Percentiles rank a stretch among this genome's conserved stretches.
These are phyloP conservation scores for Drosophila anomalipes DNA, from an alignment of 2,888 invertebrate genomes.

Conservation along the genomic window DNA sequence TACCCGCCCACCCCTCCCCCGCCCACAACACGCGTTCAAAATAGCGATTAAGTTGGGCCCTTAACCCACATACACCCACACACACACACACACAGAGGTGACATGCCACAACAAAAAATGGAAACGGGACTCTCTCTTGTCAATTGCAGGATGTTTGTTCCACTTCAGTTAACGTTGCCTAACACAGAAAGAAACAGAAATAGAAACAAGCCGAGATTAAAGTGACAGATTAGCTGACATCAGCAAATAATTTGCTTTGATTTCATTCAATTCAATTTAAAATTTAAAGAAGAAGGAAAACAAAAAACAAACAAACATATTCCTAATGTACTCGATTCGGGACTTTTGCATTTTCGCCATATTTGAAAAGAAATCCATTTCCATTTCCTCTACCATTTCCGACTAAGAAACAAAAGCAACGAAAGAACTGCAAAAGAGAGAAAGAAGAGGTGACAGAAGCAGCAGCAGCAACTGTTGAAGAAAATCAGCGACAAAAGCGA, in stretches of 20 bases:
- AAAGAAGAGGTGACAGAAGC: constrained; percentile 30
- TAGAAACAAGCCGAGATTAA: constrained; percentile 1
- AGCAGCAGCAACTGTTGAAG: constrained; percentile 37
- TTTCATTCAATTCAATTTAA: neutral
- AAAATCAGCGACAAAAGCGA: constrained; percentile 56
- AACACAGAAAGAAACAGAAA: neutral
- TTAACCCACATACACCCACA: constrained; percentile 52
- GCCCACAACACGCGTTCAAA: constrained; percentile 11
- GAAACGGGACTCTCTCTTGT: constrained; percentile 41
- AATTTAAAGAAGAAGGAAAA: neutral
- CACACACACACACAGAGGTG: constrained; percentile 17
- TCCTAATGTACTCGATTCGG: constrained; percentile 1
- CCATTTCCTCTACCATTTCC: constrained; percentile 41
- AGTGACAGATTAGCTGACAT: constrained; percentile 8
- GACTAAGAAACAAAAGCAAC: constrained; percentile 18
- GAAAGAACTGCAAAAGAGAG: constrained; percentile 5
- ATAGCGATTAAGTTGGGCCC: constrained; percentile 54
- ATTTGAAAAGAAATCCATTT: constrained; percentile 39
- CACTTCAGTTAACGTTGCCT: constrained; percentile 16
- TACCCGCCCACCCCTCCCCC: constrained; percentile 21
- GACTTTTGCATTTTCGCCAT: constrained; percentile 43
- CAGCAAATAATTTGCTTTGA: neutral
- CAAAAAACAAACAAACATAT: neutral
- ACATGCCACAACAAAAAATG: constrained; percentile 22
- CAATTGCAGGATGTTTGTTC: constrained; percentile 66